phyloP scores from a whole-genome alignment of 2,797 vertebrate species.

The Lithobates pipiens region DNA sequence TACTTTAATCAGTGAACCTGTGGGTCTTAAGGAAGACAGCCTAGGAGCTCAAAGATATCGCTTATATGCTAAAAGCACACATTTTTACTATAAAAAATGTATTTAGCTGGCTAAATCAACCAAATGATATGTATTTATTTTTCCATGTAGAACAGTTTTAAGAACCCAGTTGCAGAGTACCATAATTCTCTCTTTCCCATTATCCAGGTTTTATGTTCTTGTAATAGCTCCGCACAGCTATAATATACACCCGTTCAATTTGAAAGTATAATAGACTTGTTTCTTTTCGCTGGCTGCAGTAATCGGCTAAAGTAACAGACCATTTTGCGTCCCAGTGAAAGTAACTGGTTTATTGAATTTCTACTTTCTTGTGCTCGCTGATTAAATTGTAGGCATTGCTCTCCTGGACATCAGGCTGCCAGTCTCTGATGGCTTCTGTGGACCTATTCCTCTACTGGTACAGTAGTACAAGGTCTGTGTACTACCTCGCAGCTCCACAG shows the following conservation, averaged over 20 bases:
- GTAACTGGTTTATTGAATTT: conserved; percentile 56
- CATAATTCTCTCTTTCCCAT: neutral
- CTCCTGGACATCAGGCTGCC: conserved; percentile 23
- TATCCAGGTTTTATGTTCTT: conserved; percentile 29
- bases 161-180: neutral
- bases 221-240: conserved; percentile 27
- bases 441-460: conserved; percentile 15
- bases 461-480: neutral
- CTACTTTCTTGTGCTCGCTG: conserved; percentile 45
- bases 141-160: neutral
- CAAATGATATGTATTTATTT: neutral
- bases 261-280: conserved; percentile 47
- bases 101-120: neutral
- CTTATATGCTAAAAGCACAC: neutral
- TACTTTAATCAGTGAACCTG: neutral
- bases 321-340: conserved; percentile 24
- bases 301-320: conserved; percentile 45
- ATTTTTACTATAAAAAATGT: neutral
- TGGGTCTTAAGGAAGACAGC: neutral
- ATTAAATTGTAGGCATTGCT: conserved; percentile 51
- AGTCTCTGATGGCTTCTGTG: conserved; percentile 39
- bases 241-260: conserved; percentile 25
- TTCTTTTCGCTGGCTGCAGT: conserved; percentile 28
- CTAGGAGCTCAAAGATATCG: neutral
- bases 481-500: conserved; percentile 11